Evolutionary conservation across 2,888 invertebrate species (phyloP), one percentile per base, ranked within the genome.

Genomic region (Flexamia atlantica): DNA sequence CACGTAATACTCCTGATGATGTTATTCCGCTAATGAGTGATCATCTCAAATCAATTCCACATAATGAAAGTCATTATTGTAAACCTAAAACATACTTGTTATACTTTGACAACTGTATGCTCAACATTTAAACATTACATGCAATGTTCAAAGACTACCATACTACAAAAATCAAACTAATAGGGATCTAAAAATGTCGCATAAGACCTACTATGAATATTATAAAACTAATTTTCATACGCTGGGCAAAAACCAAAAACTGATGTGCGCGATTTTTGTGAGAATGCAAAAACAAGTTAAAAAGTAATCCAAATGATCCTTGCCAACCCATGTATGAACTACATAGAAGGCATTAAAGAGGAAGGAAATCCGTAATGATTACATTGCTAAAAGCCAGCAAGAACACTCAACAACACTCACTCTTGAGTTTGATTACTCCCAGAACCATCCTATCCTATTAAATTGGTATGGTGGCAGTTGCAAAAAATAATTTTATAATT

Each of bases 21-120:
- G 81, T 80, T 80, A 80, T 80, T 80, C 23, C n/a, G 57, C 57
- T 80, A 80, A 80, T 80, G 80, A 30, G 81, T 60, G 81, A 57
- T 23, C 81, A 81, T 60, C 28, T 81, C 12, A 60, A 81, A 81
- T 60, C 60, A 60, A 60, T 60, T 25, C 81, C 81, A 28, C 81
- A 81, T 81, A 64, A 81, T 60, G 81, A 81, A 60, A 81, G 81
- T 81, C 81, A 81, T 81, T 81, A 81, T 32, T 81, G 81, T 36
- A 81, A 81, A 36, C 64, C 81, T 60, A 81, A 81, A 81, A 81
- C 64, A 32, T 60, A 60, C 64, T 60, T 81, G 60, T 60, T 81
- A 60, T 81, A 81, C 60, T 57, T 81, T 81, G 81, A 60, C 81
- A 81, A 81, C 64, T 20, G 17, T 20, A 25, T 81, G 60, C 81